Conservation (phyloP, 2,888 invertebrate genomes). For the Heliconius aoede region DNA sequence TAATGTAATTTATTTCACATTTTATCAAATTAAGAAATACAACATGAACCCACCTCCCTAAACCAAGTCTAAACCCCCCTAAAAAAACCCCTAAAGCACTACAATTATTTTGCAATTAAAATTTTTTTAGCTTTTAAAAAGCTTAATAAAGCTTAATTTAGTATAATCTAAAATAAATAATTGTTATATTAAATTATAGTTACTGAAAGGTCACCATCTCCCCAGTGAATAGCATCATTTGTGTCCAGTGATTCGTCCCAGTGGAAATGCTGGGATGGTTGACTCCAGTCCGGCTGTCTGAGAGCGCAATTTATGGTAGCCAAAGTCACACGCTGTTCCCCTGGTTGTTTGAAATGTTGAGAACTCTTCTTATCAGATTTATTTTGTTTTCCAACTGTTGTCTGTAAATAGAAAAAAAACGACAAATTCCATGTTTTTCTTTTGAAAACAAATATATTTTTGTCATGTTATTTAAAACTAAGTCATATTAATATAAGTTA, state of each 20-base stretch:
- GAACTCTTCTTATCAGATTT: conserved; percentile 65
- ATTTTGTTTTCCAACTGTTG: conserved; percentile 53
- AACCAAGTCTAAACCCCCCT: too few species aligned
- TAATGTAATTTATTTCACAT: not conserved
- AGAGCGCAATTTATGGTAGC: conserved; percentile 79
- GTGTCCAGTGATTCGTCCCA: conserved; percentile 81
- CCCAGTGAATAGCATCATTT: conserved; percentile 72
- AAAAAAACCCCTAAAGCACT: too few species aligned
- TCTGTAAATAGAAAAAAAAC: conserved; percentile 46
- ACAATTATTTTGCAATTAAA: too few species aligned
- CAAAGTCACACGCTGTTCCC: conserved; percentile 67
- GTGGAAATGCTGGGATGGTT: conserved; percentile 79
- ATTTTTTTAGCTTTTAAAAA: too few species aligned
- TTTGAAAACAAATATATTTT: not conserved
- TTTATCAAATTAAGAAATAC: too few species aligned
- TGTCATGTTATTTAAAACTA: not conserved
- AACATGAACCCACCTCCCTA: too few species aligned
- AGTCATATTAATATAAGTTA: too few species aligned
- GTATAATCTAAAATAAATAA: not conserved
- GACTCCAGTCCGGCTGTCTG: conserved; percentile 80
- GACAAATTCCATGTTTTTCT: not conserved
- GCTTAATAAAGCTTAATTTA: too few species aligned
- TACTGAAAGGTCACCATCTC: conserved; percentile 74
- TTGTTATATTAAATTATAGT: not conserved
- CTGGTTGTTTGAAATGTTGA: conserved; percentile 50